A percentile compares a stretch with the other conserved stretches of the same genome.
Evolutionary conservation across 2,888 invertebrate genomes (phyloP).

Genomic region (Pelosia muscerda): DNA sequence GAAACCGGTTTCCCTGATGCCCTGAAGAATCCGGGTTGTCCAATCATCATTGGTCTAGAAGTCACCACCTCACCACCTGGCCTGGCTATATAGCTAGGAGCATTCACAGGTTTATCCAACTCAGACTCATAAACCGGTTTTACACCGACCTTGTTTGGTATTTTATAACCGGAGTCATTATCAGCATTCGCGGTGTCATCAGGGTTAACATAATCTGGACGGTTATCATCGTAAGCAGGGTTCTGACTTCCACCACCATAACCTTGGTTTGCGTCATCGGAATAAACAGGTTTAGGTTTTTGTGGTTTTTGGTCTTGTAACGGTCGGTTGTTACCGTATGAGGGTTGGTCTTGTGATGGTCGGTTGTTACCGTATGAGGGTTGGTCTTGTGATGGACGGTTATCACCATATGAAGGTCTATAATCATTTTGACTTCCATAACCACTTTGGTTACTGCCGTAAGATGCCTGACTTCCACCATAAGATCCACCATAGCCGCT

Average conservation of each 20-base stretch:
- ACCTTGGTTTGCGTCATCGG: slow-evolving; percentile 31
- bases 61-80: slow-evolving; percentile 74
- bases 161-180: slow-evolving; percentile 32
- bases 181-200: slow-evolving; percentile 20
- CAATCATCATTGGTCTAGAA: slow-evolving; percentile 72
- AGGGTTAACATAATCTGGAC: slow-evolving; percentile 40
- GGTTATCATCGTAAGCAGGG: slow-evolving; percentile 34
- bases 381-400: not conserved
- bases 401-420: slow-evolving; percentile 29
- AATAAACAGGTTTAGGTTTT: slow-evolving; percentile 44
- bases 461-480: slow-evolving; percentile 26
- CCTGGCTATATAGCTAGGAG: slow-evolving; percentile 68
- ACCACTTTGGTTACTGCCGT: slow-evolving; percentile 15
- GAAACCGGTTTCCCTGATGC: slow-evolving; percentile 60
- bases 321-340: slow-evolving; percentile 1
- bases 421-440: slow-evolving; percentile 23
- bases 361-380: not conserved
- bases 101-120: slow-evolving; percentile 66
- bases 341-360: not conserved
- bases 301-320: slow-evolving; percentile 25
- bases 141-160: slow-evolving; percentile 43
- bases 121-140: slow-evolving; percentile 80
- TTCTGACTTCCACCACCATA: slow-evolving; percentile 12
- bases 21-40: slow-evolving; percentile 62
- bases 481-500: slow-evolving; percentile 24